These are phyloP conservation scores for Venusia cambrica DNA, from an alignment of 2,888 invertebrate genomes.

Conservation along the genomic window DNA sequence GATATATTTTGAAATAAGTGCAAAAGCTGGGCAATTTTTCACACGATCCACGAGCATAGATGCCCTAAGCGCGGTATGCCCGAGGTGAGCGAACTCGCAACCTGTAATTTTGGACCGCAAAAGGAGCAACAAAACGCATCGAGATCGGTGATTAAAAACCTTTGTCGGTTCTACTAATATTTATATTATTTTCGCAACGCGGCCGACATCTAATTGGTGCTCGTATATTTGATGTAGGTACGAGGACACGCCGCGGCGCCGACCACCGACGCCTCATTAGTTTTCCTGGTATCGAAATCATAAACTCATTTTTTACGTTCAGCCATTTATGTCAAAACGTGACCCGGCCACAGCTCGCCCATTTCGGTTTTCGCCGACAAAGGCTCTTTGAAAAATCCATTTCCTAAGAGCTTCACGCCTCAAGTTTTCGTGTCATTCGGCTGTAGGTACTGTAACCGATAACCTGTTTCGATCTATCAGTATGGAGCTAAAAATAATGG, in stretches of 20 bases:
- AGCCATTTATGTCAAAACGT: slow-evolving; percentile 63
- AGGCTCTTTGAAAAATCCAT: slow-evolving; percentile 53
- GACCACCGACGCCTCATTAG: slow-evolving; percentile 73
- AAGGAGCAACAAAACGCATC: slow-evolving; percentile 74
- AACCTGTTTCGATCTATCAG: slow-evolving; percentile 42
- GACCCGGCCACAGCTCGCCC: slow-evolving; percentile 42
- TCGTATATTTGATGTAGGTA: slow-evolving; percentile 66
- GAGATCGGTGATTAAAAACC: slow-evolving; percentile 80
- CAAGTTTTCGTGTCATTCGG: slow-evolving; percentile 27
- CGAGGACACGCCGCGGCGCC: slow-evolving; percentile 49
- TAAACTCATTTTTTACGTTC: slow-evolving; percentile 68
- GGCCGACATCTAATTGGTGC: slow-evolving; percentile 78
- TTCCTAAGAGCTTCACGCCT: slow-evolving; percentile 40
- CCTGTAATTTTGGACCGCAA: slow-evolving; percentile 81
- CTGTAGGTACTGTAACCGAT: slow-evolving; percentile 23
- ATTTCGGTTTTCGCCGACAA: slow-evolving; percentile 47
- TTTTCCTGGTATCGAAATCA: slow-evolving; percentile 75
- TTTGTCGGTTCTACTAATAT: slow-evolving; percentile 82
- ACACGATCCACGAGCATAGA: slow-evolving; percentile 77
- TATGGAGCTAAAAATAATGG: slow-evolving; percentile 58
- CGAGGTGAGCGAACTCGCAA: slow-evolving; percentile 77
- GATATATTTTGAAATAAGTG: slow-evolving; percentile 67
- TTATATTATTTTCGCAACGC: slow-evolving; percentile 78
- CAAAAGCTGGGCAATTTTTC: slow-evolving; percentile 75
- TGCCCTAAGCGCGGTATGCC: slow-evolving; percentile 72